Percentiles rank a stretch among this genome's conserved stretches.
Conservation (phyloP, 2,797 vertebrate species). For the Adrianichthys oophorus region DNA sequence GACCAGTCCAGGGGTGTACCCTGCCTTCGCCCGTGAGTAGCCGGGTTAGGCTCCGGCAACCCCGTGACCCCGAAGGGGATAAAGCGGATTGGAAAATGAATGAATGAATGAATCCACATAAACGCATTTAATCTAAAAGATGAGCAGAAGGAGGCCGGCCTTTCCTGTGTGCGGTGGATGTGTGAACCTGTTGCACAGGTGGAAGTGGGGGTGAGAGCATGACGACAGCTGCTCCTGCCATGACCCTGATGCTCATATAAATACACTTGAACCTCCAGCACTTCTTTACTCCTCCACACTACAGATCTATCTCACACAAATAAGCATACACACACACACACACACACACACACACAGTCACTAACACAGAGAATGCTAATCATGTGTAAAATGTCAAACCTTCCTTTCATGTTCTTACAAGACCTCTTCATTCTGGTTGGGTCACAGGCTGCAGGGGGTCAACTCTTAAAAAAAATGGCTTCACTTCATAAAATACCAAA, state of each 20-base stretch:
- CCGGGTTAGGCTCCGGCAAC: too few relatives aligned
- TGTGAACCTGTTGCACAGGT: slow-evolving; percentile 68
- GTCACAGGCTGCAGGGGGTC: slow-evolving; percentile 30
- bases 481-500: too few relatives aligned
- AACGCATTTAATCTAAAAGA: too few relatives aligned
- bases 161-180: slow-evolving; percentile 12
- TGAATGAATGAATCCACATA: too few relatives aligned
- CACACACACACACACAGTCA: slow-evolving; percentile 28
- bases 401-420: slow-evolving; percentile 46
- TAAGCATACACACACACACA: neutral
- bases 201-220: slow-evolving; percentile 44
- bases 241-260: slow-evolving; percentile 27
- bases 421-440: slow-evolving; percentile 58
- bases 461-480: slow-evolving; percentile 12
- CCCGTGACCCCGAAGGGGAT: too few relatives aligned
- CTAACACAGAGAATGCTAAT: slow-evolving; percentile 44
- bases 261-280: slow-evolving; percentile 3
- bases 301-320: slow-evolving; percentile 12
- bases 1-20: too few relatives aligned
- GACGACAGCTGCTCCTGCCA: slow-evolving; percentile 68
- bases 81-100: too few relatives aligned
- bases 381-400: slow-evolving; percentile 59
- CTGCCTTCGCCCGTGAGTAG: too few relatives aligned
- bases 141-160: neutral
- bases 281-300: neutral